Base-by-base conservation (phyloP, 2,888 invertebrate species). In the Allygus modestus region DNA sequence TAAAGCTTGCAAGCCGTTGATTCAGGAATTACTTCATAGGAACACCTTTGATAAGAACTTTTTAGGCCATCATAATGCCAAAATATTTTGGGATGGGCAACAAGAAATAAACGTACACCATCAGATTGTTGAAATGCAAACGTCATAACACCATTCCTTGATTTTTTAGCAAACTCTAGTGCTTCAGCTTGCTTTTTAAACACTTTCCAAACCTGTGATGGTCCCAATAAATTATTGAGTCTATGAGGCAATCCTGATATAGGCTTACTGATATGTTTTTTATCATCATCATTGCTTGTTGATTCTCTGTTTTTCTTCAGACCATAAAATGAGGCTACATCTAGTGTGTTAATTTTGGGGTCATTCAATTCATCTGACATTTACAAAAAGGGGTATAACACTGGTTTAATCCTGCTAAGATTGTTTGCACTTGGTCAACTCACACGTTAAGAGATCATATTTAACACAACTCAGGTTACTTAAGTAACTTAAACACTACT, bases 1-100 rank as follows among this genome's bases (percentile, higher is more conserved):
- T 93, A 93, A 26, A 93, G 87, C 88, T 92, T 92, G 86, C 92
- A 92, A 0, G 91, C 91, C n/a, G 89, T 87, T 86, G 90, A 90
- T 87, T 91, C 90, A 20, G 90, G 89, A 84, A 92, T 92, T 4
- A 92, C 91, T 90, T 92, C 92, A 87, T 92, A 92, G 0, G 90
- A 89, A 83, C 91, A 90, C 86, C 90, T 89, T 23, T 88, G 81
- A 51, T 90, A 88, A 0, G 86, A 82, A 5, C 87, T 84, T 58
- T 88, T 88, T 31, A 87, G 86, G 17, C 87, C 86, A 83, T 90
- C 89, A 85, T 90, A 88, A 87, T 88, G 89, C 91, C 92, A 92
- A 86, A 91, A 91, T 15, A 90, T 88, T 86, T 89, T 89, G 0
- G 92, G 92, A 88, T 92, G 90, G 7, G 91, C 90, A 0, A 90